Evolutionary conservation across 2,113 vertebrate genomes (phyloP).

Genomic region (Kryptolebias marmoratus): DNA sequence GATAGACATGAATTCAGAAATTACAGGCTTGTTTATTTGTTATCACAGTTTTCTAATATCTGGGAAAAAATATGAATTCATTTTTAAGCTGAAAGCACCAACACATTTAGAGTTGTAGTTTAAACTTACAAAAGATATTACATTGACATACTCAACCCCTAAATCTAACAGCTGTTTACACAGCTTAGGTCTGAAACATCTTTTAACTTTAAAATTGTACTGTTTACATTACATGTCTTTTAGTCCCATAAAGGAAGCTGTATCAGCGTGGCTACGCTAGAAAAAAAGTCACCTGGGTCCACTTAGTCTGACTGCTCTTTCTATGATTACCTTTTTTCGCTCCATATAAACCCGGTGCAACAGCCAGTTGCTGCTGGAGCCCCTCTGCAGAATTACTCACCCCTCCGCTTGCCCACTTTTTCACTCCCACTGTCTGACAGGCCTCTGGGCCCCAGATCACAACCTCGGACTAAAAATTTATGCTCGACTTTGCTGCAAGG

Average conservation of each 20-base stretch:
- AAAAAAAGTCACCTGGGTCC: constrained; percentile 45
- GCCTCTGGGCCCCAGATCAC: constrained; percentile 41
- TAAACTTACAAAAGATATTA: no score
- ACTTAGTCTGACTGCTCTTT: constrained; percentile 52
- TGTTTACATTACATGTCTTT: background rate
- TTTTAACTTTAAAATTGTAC: background rate
- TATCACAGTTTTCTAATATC: no score
- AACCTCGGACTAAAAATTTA: constrained; percentile 67
- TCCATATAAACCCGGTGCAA: constrained; percentile 15
- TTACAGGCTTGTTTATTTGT: no score
- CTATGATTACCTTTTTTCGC: constrained; percentile 46
- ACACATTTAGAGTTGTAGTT: no score
- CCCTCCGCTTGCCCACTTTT: constrained; percentile 31
- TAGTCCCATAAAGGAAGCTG: background rate
- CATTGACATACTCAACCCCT: no score
- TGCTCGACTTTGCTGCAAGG: constrained; percentile 33
- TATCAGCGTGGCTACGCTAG: constrained; percentile 24
- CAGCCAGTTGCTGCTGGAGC: constrained; percentile 24
- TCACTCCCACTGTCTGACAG: constrained; percentile 37
- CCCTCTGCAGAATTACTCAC: constrained; percentile 43
- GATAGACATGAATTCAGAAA: no score
- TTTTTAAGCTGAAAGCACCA: no score
- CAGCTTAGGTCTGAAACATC: no score
- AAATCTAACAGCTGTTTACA: background rate
- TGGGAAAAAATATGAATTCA: no score